Base-by-base conservation (phyloP, 2,797 vertebrate genomes). In the Malacoctenus gilli region DNA sequence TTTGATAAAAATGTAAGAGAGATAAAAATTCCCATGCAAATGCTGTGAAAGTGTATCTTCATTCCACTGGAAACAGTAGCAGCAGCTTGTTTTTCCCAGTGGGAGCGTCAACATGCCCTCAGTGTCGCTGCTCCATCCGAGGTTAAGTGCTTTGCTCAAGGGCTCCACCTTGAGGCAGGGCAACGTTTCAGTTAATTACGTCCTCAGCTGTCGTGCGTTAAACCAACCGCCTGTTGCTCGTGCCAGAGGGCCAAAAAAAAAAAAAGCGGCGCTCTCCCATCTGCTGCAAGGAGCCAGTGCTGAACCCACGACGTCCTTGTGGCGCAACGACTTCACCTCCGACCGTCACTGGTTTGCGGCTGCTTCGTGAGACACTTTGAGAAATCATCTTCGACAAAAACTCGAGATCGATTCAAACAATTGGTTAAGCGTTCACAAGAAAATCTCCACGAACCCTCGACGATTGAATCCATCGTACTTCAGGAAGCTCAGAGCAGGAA, bases 131-230 rank as follows among this genome's bases (percentile, higher is more conserved):
- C 16, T 49, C 23, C 5, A 12, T 42, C 25, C 2, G 11, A 30
- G 50, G 43, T 49, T 13, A 42, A 49, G 43, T 41, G 48, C 35
- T 28, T 65, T 80, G 61, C 72, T 79, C 69, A n/a, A 49, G 40
- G 52, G 59, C 66, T 53, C 82, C 55, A 70, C 67, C 82, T 52
- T 50, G 61, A 71, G 84, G 67, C 65, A 43, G 68, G 32, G 65
- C 20, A 38, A 20, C 20, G 38, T 16, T 51, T 35, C 38, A 3
- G 10, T 7, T 12, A 23, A 44, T 7, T 35, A 36, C n/a, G n/a
- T n/a, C n/a, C n/a, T n/a, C n/a, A n/a, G n/a, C n/a, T n/a, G n/a
- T n/a, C 48, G 19, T 35, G 43, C 13, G 4, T 42, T 34, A 3
- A 5, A 32, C 52, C 40, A 28, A 18, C 56, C 49, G 38, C 16